Conservation (phyloP, 2,113 vertebrate species). For the Plectropomus leopardus region DNA sequence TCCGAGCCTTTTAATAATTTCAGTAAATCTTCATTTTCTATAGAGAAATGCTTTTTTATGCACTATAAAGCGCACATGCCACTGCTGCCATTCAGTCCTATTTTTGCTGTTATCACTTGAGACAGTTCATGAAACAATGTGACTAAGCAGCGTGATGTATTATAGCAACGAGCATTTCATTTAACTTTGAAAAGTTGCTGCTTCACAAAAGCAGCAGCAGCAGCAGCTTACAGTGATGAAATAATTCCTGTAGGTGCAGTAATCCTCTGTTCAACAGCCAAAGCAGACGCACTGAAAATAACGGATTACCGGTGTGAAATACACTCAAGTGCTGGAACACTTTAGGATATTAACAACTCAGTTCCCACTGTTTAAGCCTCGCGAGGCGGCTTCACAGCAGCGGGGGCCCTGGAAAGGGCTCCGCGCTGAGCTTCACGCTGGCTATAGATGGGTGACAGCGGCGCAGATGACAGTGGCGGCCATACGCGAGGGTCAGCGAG, state of each 20-base stretch:
- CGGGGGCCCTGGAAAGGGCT: constrained; percentile 17
- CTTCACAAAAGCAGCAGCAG: constrained; percentile 53
- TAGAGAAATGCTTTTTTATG: constrained; percentile 2
- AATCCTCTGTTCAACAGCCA: constrained; percentile 71
- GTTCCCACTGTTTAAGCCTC: constrained; percentile 56
- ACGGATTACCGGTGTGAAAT: constrained; percentile 65
- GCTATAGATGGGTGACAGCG: constrained; percentile 43
- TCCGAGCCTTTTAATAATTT: background rate
- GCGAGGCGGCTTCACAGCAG: constrained; percentile 14
- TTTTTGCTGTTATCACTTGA: constrained; percentile 15
- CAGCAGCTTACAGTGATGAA: constrained; percentile 72
- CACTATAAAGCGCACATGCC: background rate
- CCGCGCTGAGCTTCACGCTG: background rate
- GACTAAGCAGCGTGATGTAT: constrained; percentile 48
- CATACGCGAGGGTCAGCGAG: constrained; percentile 65
- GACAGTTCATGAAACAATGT: constrained; percentile 28
- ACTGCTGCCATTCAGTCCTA: constrained; percentile 7
- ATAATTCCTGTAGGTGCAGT: constrained; percentile 72
- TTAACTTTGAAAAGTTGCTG: constrained; percentile 51
- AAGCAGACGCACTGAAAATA: constrained; percentile 56
- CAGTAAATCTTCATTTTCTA: constrained; percentile 3
- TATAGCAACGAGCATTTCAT: constrained; percentile 59
- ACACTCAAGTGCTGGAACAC: constrained; percentile 66
- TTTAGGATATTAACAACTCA: constrained; percentile 71
- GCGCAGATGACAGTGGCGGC: constrained; percentile 55